These are phyloP conservation scores for Parnassius glacialis DNA, from an alignment of 2,888 invertebrate genomes.

Conservation along the genomic window DNA sequence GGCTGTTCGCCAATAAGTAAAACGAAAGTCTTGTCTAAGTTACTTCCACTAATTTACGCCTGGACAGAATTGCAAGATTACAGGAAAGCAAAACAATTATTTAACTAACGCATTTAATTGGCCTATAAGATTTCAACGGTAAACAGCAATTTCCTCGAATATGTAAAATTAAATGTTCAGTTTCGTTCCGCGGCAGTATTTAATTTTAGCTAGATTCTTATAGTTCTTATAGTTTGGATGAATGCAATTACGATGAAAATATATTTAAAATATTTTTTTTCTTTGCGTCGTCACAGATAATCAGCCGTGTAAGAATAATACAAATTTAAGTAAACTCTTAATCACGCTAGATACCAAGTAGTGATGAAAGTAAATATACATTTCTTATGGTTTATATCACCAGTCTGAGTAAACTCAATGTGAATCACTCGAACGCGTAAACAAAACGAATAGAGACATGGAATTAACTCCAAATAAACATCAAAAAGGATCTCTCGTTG, in stretches of 20 bases:
- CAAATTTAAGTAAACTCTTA: too few relatives aligned
- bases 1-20: constrained; percentile 44
- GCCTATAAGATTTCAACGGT: background rate
- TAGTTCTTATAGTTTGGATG: too few relatives aligned
- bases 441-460: constrained; percentile 58
- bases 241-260: too few relatives aligned
- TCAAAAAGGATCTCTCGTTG: constrained; percentile 48
- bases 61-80: constrained; percentile 14
- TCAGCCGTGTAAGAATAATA: too few relatives aligned
- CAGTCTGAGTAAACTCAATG: constrained; percentile 39
- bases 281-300: too few relatives aligned
- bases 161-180: background rate
- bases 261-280: too few relatives aligned
- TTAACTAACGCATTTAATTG: constrained; percentile 8
- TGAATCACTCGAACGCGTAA: constrained; percentile 64
- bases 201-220: too few relatives aligned
- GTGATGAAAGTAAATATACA: constrained; percentile 22
- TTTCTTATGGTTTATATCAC: constrained; percentile 47
- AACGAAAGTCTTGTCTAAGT: constrained; percentile 41
- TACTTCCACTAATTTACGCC: constrained; percentile 31
- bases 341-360: background rate
- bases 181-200: background rate
- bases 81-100: constrained; percentile 23
- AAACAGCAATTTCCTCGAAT: constrained; percentile 1
- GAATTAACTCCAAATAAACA: constrained; percentile 67